These are phyloP conservation scores for Anseranas semipalmata DNA, from an alignment of 2,113 vertebrate species.

Conservation along the genomic window DNA sequence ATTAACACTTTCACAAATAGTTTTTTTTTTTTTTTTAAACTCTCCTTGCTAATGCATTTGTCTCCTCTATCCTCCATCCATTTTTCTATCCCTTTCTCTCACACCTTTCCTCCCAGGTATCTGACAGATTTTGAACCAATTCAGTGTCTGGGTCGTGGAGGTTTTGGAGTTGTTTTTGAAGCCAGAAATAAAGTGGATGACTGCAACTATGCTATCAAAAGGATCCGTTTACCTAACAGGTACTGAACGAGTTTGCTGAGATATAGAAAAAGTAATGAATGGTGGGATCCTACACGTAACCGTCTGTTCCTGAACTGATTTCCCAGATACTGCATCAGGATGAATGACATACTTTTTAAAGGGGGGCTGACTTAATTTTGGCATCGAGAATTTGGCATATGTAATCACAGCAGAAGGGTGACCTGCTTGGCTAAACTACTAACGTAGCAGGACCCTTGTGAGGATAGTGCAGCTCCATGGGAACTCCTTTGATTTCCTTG, in stretches of 20 bases:
- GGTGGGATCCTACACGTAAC: not conserved
- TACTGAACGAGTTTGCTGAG: slow-evolving; percentile 51
- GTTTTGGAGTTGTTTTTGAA: slow-evolving; percentile 98
- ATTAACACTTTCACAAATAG: not conserved
- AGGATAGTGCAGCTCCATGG: not conserved
- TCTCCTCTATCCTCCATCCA: not conserved
- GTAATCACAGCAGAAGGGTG: slow-evolving; percentile 23
- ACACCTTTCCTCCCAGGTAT: slow-evolving; percentile 78
- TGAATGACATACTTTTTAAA: not conserved
- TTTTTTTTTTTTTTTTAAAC: too few relatives aligned
- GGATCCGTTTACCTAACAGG: slow-evolving; percentile 97
- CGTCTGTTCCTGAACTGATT: slow-evolving; percentile 16
- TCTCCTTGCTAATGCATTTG: not conserved
- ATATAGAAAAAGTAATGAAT: not conserved
- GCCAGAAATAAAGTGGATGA: slow-evolving; percentile 98
- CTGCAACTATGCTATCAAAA: slow-evolving; percentile 98
- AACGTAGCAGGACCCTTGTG: not conserved
- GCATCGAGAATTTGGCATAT: not conserved
- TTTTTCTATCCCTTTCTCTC: not conserved
- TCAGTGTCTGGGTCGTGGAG: slow-evolving; percentile 95
- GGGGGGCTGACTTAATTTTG: not conserved
- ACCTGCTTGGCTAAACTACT: slow-evolving; percentile 44
- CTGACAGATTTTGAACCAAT: slow-evolving; percentile 97
- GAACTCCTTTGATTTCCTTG: not conserved
- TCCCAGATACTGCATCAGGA: not conserved